A percentile compares a stretch with the other conserved stretches of the same genome.
Evolutionary conservation across 1,140 invertebrate species (phyloP).

Genomic region (Drosophila kepulauana): DNA sequence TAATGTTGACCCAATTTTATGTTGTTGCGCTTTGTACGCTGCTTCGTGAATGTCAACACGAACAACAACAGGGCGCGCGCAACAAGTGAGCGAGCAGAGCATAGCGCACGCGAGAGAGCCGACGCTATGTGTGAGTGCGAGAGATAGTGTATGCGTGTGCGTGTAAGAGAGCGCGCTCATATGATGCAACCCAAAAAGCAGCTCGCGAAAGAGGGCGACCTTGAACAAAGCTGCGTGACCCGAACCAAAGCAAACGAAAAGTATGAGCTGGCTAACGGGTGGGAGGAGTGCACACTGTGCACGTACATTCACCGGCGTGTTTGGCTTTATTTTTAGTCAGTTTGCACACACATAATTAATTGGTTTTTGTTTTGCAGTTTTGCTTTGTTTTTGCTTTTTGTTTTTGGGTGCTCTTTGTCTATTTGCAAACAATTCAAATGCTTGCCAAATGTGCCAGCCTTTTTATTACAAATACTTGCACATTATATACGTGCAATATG

Average conservation of each 20-base stretch:
- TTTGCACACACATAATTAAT: constrained; percentile 49
- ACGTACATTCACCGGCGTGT: constrained; percentile 37
- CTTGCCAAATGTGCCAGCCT: constrained; percentile 57
- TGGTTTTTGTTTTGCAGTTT: constrained; percentile 43
- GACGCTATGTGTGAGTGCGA: neutral
- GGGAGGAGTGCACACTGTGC: constrained; percentile 9
- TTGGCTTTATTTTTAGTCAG: constrained; percentile 66
- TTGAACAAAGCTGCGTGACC: constrained; percentile 75
- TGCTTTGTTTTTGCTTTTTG: neutral
- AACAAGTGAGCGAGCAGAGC: constrained; percentile 43
- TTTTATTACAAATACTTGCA: constrained; percentile 14
- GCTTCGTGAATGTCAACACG: constrained; percentile 80
- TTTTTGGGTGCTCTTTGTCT: constrained; percentile 37
- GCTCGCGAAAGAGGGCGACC: constrained; percentile 71
- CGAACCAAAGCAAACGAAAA: constrained; percentile 41
- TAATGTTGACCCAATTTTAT: constrained; percentile 76
- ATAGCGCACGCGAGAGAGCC: neutral
- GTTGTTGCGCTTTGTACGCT: constrained; percentile 51
- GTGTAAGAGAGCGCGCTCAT: constrained; percentile 26
- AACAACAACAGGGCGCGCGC: constrained; percentile 41
- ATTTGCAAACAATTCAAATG: constrained; percentile 65
- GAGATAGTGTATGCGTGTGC: neutral
- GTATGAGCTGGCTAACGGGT: constrained; percentile 20
- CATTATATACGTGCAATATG: constrained; percentile 7
- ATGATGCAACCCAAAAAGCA: constrained; percentile 67